Conservation (phyloP, 2,797 vertebrate genomes). For the Alca torda region DNA sequence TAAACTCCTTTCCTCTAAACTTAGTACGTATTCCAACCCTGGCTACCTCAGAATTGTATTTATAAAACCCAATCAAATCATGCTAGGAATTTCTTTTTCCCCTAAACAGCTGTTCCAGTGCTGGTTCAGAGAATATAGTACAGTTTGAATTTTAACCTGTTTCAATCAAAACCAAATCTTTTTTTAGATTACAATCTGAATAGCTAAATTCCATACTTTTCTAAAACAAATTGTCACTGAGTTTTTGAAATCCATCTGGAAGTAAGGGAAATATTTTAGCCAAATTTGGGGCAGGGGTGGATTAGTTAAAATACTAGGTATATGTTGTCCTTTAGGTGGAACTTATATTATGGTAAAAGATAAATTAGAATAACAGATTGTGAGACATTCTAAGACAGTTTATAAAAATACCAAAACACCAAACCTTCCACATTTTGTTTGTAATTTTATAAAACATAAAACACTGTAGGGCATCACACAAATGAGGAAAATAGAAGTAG, state of each 20-base stretch:
- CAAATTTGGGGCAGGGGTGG: not conserved
- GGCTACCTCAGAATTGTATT: not conserved
- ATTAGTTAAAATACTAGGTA: not conserved
- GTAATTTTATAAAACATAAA: not conserved
- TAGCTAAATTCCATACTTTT: not conserved
- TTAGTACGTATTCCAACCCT: not conserved
- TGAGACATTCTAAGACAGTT: not conserved
- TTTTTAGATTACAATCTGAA: not conserved
- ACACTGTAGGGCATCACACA: not conserved
- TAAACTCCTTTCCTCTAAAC: not conserved
- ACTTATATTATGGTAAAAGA: not conserved
- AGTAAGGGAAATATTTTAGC: not conserved
- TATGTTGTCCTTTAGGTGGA: not conserved
- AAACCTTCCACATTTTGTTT: not conserved
- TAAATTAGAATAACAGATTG: not conserved
- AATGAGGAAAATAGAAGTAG: not conserved
- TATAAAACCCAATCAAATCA: not conserved
- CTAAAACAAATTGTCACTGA: not conserved
- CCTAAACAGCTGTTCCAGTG: not conserved
- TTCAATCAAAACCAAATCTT: not conserved
- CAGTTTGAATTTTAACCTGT: not conserved
- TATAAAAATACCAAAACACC: not conserved
- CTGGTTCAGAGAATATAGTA: not conserved
- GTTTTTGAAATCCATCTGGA: not conserved
- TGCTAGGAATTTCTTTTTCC: not conserved